Percentiles rank a stretch among this genome's conserved stretches.
These are phyloP conservation scores for Lates japonicus DNA, from an alignment of 2,797 vertebrate genomes.

Conservation along the genomic window DNA sequence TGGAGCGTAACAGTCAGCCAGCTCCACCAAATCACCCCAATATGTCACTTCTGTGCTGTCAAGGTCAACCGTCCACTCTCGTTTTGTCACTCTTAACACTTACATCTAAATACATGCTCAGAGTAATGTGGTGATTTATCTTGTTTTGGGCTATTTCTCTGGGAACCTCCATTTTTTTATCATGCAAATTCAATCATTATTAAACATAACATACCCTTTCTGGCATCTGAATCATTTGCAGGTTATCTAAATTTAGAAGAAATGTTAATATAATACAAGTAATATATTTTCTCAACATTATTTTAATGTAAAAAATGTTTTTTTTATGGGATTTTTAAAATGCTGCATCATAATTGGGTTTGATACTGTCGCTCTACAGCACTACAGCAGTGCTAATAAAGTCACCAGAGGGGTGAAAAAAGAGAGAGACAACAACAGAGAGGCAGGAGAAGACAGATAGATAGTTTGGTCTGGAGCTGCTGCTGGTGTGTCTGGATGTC, in stretches of 20 bases:
- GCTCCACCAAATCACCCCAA: slow-evolving; percentile 76
- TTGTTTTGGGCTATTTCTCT: slow-evolving; percentile 26
- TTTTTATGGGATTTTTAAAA: neutral
- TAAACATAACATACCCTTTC: neutral
- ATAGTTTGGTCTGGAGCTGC: slow-evolving; percentile 63
- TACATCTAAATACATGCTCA: slow-evolving; percentile 59
- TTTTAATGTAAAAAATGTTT: neutral
- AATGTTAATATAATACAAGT: neutral
- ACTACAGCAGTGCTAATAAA: neutral
- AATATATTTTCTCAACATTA: neutral
- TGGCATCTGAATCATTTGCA: slow-evolving; percentile 11
- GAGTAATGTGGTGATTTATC: slow-evolving; percentile 52
- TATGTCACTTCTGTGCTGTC: slow-evolving; percentile 80
- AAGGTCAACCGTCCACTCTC: slow-evolving; percentile 64
- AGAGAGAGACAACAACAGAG: slow-evolving; percentile 13
- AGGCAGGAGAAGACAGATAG: slow-evolving; percentile 6
- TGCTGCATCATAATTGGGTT: neutral
- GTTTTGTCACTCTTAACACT: slow-evolving; percentile 62
- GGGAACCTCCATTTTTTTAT: slow-evolving; percentile 18
- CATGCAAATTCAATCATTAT: slow-evolving; percentile 28
- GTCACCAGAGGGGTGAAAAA: slow-evolving; percentile 1
- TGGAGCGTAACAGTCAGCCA: slow-evolving; percentile 68
- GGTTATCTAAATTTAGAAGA: neutral
- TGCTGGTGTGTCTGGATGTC: slow-evolving; percentile 72
- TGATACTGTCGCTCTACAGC: neutral